A percentile compares a stretch with the other conserved stretches of the same genome.
Evolutionary conservation across 2,113 vertebrate genomes (phyloP).

Genomic region (Vireo altiloquus): DNA sequence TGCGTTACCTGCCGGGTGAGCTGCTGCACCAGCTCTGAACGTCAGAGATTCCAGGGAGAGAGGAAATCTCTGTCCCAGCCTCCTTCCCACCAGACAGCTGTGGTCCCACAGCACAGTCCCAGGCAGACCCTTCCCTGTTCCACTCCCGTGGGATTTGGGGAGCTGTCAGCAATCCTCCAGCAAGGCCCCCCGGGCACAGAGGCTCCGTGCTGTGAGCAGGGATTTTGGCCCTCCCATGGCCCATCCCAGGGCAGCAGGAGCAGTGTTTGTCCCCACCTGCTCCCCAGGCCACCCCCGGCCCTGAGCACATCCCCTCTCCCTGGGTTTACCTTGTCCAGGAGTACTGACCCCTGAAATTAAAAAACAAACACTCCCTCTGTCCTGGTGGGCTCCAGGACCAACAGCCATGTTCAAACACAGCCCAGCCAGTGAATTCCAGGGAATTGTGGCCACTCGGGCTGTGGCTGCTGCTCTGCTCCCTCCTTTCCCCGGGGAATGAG

Average conservation of each 20-base stretch:
- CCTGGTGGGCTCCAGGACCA: not conserved
- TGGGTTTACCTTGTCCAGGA: not conserved
- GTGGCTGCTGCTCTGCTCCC: not conserved
- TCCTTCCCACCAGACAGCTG: not conserved
- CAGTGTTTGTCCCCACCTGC: not conserved
- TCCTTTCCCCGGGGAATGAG: fast-evolving
- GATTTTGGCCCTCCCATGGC: not conserved
- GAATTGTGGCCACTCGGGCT: fast-evolving
- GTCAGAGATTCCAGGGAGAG: not conserved
- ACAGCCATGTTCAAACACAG: fast-evolving
- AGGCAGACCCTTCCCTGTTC: not conserved
- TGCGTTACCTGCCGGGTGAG: not conserved
- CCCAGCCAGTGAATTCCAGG: not conserved
- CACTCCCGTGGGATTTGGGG: not conserved
- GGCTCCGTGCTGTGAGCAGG: not conserved
- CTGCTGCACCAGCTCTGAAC: not conserved
- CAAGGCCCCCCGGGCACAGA: not conserved
- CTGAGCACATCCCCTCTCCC: not conserved
- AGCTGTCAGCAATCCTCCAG: not conserved
- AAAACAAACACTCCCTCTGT: not conserved
- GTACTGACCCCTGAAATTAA: not conserved
- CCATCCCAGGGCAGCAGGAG: not conserved
- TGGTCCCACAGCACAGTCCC: not conserved
- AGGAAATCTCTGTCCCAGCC: not conserved
- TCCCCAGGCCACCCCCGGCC: not conserved